Evolutionary conservation across 2,113 vertebrate species (phyloP), one percentile per base, ranked within the genome.

Genomic region (Calonectris borealis): DNA sequence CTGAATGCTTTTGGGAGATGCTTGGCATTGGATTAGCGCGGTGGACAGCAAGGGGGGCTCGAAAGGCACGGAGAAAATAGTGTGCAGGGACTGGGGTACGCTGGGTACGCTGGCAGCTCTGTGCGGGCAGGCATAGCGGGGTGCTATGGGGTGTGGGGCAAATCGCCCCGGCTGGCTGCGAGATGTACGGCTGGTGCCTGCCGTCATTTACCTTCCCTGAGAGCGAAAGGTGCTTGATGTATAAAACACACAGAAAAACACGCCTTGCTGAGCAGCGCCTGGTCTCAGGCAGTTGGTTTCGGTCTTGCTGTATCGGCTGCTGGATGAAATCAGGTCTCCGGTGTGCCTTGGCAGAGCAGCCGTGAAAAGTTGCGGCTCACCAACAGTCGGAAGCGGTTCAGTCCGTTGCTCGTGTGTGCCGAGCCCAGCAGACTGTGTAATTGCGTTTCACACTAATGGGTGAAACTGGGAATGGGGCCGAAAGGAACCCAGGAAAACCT

Each of bases 1-100:
- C n/a, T 22, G 8, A 0, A 0, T 9, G 75, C 26, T 69, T 69
- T 68, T 2, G 9, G 91, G 78, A 44, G 79, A 11, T 61, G 48
- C 44, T 60, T 15, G 38, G 64, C 21, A 1, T 2, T 11, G 83
- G 73, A 4, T 58, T n/a, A 22, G 27, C 0, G 0, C 0, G 5
- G 40, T 10, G 72, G 68, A 84, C 52, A 83, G 68, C 20, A 5
- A 15, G 26, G 22, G 19, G 60, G 64, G 48, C 4, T 40, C 10
- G 68, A 60, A 40, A 36, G 49, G 64, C 46, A 7, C 0, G 0
- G 32, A 34, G 52, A 16, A 58, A 49, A 4, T 5, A 7, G 16
- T 1, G 3, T 10, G 52, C 10, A 12, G 62, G 70, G 78, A 61
- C 5, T 31, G 29, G 75, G 42, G 42, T 42, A 42, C 42, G 14